Evolutionary conservation across 2,888 invertebrate species (phyloP), one percentile per base, ranked within the genome.

Genomic region (Smittia aterrima): DNA sequence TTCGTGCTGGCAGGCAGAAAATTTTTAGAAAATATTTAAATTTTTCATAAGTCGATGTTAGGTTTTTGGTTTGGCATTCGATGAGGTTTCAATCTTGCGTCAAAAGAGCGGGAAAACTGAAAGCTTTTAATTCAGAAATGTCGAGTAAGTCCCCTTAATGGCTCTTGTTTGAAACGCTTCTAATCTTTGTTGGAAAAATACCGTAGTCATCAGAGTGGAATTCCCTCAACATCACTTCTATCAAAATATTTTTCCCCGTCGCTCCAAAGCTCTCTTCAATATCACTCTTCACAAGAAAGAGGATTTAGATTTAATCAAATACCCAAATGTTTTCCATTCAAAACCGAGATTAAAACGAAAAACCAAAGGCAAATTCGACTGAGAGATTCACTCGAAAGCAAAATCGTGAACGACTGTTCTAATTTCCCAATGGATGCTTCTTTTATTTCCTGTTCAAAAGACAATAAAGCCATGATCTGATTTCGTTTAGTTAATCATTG

Each of bases 401-500:
- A n/a, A n/a, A n/a, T n/a, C n/a, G n/a, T n/a, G n/a, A n/a, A 53
- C 53, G 41, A 54, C 41, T 22, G 24, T 25, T 54, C 54, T 70
- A 70, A 70, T 70, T 70, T 70, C 70, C 70, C 70, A n/a, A 18
- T 32, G 32, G 70, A 70, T 54, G 25, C 16, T 70, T 27, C 58
- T 18, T 58, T 47, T 47, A 22, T 47, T 24, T 68, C 24, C 68
- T 54, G 53, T 70, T 70, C 70, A 70, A 70, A 20, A 70, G 70
- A 70, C 70, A 53, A 70, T 70, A 70, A 70, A 70, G 53, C 9
- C 27, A 27, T 70, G 70, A 70, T 70, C 70, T 70, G 41, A 70
- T 70, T 70, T 32, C 18, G 54, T 27, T 70, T 20, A 70, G 32
- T 70, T 70, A 70, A 70, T 70, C 53, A 70, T 27, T 32, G 53